Evolutionary conservation across 2,797 vertebrate genomes (phyloP), one percentile per base, ranked within the genome.

Genomic region (Sebastes minor): DNA sequence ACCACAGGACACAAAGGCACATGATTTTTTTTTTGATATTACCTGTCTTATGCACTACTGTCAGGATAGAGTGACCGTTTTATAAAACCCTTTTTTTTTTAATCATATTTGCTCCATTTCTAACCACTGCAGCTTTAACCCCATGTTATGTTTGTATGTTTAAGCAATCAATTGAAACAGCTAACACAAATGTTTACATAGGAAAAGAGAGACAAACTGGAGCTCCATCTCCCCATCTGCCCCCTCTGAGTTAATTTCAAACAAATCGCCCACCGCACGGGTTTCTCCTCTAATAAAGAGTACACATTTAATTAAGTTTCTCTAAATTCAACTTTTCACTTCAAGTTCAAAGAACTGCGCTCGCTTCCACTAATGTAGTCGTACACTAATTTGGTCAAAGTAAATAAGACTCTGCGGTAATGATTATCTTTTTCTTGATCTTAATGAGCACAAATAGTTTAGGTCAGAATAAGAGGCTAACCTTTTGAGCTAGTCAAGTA

Each of bases 371-470:
- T 90, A 92, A 92, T 88, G 81, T 83, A 82, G 82, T 69, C 73
- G 3, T 78, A 62, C 76, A 55, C 86, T 92, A 88, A 91, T 91
- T 92, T 91, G 78, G 84, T 86, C 88, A 85, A 91, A 92, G 84
- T 89, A 90, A 93, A 92, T 85, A 89, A 89, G 83, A 87, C 79
- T 81, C 66, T 60, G 84, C 59, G 74, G 82, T 90, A 90, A 94
- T 93, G 74, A 93, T 93, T 79, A 86, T 83, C 77, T 87, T 89
- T 91, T 88, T 88, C 91, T 93, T 93, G 85, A 92, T 92, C 86
- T 88, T 93, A 92, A 95, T 93, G 89, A 94, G 89, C 86, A 84
- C 71, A 88, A 90, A 91, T 91, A 91, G 90, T 84, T 88, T 56
- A 67, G 91, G 91, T 91, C 88, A 87, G 76, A 92, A 85, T 74